A percentile compares a stretch with the other conserved stretches of the same genome.
These are phyloP conservation scores for Tillus elongatus DNA, from an alignment of 2,888 invertebrate species.

Conservation along the genomic window DNA sequence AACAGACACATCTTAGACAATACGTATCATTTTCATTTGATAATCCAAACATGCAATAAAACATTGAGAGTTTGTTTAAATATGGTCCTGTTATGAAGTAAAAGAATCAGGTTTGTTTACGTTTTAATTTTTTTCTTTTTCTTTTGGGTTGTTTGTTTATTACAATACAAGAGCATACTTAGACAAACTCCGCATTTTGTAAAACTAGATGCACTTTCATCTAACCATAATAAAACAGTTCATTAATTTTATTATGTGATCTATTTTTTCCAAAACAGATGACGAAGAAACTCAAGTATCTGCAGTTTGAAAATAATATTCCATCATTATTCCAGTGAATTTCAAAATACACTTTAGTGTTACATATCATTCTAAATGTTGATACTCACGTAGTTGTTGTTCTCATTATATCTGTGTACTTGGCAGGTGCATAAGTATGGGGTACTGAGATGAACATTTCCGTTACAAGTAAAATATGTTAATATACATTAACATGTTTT, in stretches of 20 bases:
- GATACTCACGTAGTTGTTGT: conserved; percentile 23
- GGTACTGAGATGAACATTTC: conserved; percentile 30
- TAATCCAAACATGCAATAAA: too few species aligned
- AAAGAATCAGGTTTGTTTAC: too few species aligned
- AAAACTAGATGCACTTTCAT: too few species aligned
- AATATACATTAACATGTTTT: too few species aligned
- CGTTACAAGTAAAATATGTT: too few species aligned
- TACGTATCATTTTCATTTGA: conserved; percentile 1
- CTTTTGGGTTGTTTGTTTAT: too few species aligned
- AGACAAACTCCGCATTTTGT: too few species aligned
- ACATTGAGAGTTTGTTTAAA: too few species aligned
- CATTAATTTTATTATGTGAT: conserved; percentile 9
- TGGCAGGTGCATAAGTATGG: conserved; percentile 24
- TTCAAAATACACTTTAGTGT: conserved; percentile 14
- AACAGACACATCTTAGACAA: conserved; percentile 11
- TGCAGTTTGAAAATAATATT: conserved; percentile 42
- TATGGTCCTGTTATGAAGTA: too few species aligned
- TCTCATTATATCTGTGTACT: conserved; percentile 27
- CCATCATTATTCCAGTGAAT: conserved; percentile 26
- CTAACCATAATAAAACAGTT: too few species aligned
- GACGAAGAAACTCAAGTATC: conserved; percentile 60
- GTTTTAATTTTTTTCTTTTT: too few species aligned
- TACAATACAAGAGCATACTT: too few species aligned
- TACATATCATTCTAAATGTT: conserved; percentile 23
- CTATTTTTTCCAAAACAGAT: conserved; percentile 44